These are phyloP conservation scores for Dicranocentrus wangi DNA, from an alignment of 2,888 invertebrate species.

Conservation along the genomic window DNA sequence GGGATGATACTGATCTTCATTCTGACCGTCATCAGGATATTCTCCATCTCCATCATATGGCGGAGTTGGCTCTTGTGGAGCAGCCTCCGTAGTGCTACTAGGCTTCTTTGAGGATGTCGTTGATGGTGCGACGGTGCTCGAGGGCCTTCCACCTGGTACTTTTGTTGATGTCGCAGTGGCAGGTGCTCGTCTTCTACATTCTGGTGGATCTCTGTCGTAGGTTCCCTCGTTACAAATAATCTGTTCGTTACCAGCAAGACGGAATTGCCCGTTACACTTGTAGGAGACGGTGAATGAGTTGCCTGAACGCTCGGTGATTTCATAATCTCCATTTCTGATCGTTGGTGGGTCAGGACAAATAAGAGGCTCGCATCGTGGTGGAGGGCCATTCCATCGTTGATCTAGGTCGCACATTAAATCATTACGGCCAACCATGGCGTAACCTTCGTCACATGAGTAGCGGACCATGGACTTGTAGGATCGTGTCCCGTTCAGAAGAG, in stretches of 20 bases:
- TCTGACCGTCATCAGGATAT: constrained; percentile 36
- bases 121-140: not conserved
- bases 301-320: constrained; percentile 73
- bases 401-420: constrained; percentile 92
- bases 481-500: constrained; percentile 87
- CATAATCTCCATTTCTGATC: constrained; percentile 78
- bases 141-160: not conserved
- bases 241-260: constrained; percentile 81
- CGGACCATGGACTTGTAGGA: constrained; percentile 90
- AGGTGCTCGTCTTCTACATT: constrained; percentile 77
- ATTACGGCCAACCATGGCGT: constrained; percentile 87
- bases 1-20: constrained; percentile 47
- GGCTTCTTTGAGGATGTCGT: constrained; percentile 11
- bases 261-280: constrained; percentile 82
- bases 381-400: constrained; percentile 82
- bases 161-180: constrained; percentile 30
- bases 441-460: constrained; percentile 87
- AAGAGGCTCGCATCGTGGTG: constrained; percentile 74
- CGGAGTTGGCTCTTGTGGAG: constrained; percentile 17
- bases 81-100: constrained; percentile 24
- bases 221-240: constrained; percentile 85
- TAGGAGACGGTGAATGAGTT: constrained; percentile 83
- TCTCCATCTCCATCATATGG: constrained; percentile 36
- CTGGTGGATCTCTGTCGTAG: constrained; percentile 85
- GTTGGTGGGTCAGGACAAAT: constrained; percentile 82